phyloP scores from a whole-genome alignment of 2,113 vertebrate genomes.

The Cyrtonyx montezumae region DNA sequence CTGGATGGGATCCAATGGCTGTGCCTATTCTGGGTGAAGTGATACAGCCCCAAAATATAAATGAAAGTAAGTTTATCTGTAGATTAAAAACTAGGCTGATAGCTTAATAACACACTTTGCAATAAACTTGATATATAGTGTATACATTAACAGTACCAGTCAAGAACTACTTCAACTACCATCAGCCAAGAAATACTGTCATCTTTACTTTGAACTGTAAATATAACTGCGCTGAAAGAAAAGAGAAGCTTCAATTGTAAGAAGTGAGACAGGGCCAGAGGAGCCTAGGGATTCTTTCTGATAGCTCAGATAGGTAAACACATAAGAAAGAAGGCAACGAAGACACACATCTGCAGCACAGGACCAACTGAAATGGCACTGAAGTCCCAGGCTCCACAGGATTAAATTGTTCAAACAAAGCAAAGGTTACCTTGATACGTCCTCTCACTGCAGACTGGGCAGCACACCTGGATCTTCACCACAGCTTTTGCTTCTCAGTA shows the following conservation, averaged over 20 bases:
- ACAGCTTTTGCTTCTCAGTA: neutral
- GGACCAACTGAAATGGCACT: neutral
- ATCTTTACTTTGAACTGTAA: slow-evolving; percentile 35
- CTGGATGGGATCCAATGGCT: slow-evolving; percentile 57
- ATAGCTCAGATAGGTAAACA: neutral
- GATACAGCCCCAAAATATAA: slow-evolving; percentile 41
- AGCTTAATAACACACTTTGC: slow-evolving; percentile 27
- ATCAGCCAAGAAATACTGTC: neutral
- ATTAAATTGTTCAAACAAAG: neutral
- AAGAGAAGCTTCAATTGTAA: neutral
- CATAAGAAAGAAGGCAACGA: neutral
- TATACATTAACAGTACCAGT: neutral
- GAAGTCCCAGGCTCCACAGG: neutral
- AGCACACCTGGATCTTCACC: neutral
- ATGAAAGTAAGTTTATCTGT: slow-evolving; percentile 41
- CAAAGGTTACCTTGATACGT: neutral
- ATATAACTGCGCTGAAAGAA: neutral
- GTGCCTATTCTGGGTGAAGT: neutral
- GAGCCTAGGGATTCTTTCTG: neutral
- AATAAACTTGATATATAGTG: slow-evolving; percentile 22
- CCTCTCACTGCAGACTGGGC: neutral
- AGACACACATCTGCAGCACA: neutral
- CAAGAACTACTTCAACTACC: neutral
- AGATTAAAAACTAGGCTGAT: slow-evolving; percentile 47
- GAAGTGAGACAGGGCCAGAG: neutral